These are phyloP conservation scores for Agrotis clavis DNA, from an alignment of 2,888 invertebrate species.

Conservation along the genomic window DNA sequence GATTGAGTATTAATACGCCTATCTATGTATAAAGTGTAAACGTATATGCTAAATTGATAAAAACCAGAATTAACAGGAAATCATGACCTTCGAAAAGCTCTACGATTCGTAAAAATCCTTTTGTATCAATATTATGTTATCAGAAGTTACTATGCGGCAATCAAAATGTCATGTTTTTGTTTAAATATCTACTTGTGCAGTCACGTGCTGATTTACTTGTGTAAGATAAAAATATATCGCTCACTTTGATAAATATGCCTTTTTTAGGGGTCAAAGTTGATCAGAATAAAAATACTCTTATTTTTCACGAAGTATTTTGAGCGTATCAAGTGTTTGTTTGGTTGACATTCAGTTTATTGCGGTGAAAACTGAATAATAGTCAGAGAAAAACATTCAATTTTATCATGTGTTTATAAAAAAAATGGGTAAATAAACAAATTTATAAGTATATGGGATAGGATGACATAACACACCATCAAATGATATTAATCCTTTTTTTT, in stretches of 20 bases:
- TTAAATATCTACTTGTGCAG: slow-evolving; percentile 14
- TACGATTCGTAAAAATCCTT: slow-evolving; percentile 31
- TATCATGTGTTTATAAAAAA: background rate
- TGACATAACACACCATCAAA: slow-evolving; percentile 6
- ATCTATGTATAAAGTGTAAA: slow-evolving; percentile 31
- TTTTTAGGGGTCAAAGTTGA: slow-evolving; percentile 47
- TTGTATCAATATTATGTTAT: slow-evolving; percentile 32
- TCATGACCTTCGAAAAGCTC: slow-evolving; percentile 45
- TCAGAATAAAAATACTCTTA: slow-evolving; percentile 6
- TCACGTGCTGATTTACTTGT: slow-evolving; percentile 35
- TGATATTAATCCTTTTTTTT: no score
- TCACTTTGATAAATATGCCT: slow-evolving; percentile 16
- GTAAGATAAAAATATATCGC: slow-evolving; percentile 19
- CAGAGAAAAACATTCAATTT: background rate
- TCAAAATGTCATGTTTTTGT: slow-evolving; percentile 31
- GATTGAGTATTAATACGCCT: slow-evolving; percentile 13
- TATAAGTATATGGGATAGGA: background rate
- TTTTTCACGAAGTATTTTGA: slow-evolving; percentile 9
- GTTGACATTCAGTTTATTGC: background rate
- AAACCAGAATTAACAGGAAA: slow-evolving; percentile 19
- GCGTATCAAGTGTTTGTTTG: slow-evolving; percentile 28
- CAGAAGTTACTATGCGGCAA: slow-evolving; percentile 56
- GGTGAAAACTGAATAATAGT: background rate
- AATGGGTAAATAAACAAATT: no score
- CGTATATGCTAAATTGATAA: slow-evolving; percentile 30